phyloP scores from a whole-genome alignment of 2,888 invertebrate species.

The Tineola bisselliella region DNA sequence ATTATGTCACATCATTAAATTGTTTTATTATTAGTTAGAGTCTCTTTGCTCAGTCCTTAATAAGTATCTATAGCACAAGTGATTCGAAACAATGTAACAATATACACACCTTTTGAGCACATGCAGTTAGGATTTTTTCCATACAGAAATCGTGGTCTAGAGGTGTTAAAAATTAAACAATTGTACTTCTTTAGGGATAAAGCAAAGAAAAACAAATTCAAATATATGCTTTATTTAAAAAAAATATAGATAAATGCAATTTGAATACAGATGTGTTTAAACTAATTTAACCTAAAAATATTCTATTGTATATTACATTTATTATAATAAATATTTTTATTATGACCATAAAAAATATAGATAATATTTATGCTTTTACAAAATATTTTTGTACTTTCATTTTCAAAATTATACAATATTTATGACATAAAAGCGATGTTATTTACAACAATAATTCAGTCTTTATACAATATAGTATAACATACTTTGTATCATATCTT shows the following conservation, averaged over 20 bases:
- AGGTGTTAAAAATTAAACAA: too few species aligned
- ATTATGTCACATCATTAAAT: slow-evolving; percentile 12
- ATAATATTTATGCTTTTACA: slow-evolving; percentile 15
- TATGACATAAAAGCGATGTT: slow-evolving; percentile 18
- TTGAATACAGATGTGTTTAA: not conserved
- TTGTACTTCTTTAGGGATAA: too few species aligned
- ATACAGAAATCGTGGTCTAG: too few species aligned
- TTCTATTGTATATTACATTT: not conserved
- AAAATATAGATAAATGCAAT: slow-evolving; percentile 14
- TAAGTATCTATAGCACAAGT: too few species aligned
- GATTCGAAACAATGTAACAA: too few species aligned
- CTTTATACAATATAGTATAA: too few species aligned
- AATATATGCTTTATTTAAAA: not conserved
- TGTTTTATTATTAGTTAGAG: slow-evolving; percentile 17
- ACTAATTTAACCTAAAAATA: slow-evolving; percentile 4
- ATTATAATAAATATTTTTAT: slow-evolving; percentile 31
- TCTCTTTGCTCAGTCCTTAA: too few species aligned
- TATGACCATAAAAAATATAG: slow-evolving; percentile 33
- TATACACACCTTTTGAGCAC: too few species aligned
- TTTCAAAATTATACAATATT: slow-evolving; percentile 28
- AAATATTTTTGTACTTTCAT: slow-evolving; percentile 24
- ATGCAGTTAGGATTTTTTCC: too few species aligned
- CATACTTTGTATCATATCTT: too few species aligned
- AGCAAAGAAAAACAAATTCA: not conserved
- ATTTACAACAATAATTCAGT: not conserved